Evolutionary conservation across 2,888 invertebrate genomes (phyloP).

Genomic region (Frankliniella intonsa): DNA sequence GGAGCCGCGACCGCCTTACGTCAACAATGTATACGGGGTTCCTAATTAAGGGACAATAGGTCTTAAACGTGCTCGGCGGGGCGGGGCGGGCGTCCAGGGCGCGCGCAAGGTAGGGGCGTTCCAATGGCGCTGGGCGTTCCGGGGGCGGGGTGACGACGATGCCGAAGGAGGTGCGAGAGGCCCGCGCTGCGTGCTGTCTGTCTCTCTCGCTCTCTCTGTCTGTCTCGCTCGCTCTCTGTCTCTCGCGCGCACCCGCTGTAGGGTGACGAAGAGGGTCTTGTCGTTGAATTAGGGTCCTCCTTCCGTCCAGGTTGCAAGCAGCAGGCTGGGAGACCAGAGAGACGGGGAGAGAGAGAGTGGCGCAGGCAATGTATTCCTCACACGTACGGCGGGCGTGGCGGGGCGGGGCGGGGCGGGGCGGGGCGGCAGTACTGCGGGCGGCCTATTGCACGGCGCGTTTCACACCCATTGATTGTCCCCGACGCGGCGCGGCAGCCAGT

Average conservation of each 20-base stretch:
- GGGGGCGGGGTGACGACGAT: neutral
- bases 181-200: neutral
- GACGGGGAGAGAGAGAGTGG: neutral
- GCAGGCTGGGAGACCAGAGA: too few relatives aligned
- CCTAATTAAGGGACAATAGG: conserved; percentile 1
- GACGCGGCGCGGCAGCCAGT: neutral
- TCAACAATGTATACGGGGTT: neutral
- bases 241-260: neutral
- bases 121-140: too few relatives aligned
- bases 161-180: neutral
- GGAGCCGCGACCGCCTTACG: neutral
- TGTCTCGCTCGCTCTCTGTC: too few relatives aligned
- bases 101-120: neutral
- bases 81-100: neutral
- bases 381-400: neutral
- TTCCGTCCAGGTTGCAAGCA: neutral
- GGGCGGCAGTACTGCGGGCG: neutral
- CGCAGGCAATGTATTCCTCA: neutral
- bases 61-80: neutral
- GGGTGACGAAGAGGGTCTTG: neutral
- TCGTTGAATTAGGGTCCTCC: neutral
- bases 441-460: neutral
- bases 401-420: neutral
- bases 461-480: neutral
- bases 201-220: too few relatives aligned